These are phyloP conservation scores for Ceyx margarethae DNA, from an alignment of 2,113 vertebrate genomes.

Conservation along the genomic window DNA sequence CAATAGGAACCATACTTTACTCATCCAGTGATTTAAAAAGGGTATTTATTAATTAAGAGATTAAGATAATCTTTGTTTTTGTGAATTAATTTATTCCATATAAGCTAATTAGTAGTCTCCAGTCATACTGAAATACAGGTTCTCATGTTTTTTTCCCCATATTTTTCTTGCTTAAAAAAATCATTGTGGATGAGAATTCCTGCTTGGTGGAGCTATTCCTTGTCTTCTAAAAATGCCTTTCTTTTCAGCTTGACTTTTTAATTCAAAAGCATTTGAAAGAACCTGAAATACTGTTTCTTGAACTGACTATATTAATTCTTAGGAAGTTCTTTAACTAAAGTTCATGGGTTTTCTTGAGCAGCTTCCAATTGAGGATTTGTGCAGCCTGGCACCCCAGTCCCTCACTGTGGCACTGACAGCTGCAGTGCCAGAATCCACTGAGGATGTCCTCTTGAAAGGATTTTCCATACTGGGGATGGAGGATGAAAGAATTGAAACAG, in stretches of 20 bases:
- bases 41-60: neutral
- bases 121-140: neutral
- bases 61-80: neutral
- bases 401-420: constrained; percentile 77
- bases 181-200: neutral
- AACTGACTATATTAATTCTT: neutral
- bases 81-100: neutral
- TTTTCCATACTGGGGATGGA: constrained; percentile 87
- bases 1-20: neutral
- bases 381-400: constrained; percentile 84
- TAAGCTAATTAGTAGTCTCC: neutral
- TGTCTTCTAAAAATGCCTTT: neutral
- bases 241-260: neutral
- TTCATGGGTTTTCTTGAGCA: constrained; percentile 52
- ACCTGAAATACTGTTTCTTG: neutral
- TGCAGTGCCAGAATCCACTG: constrained; percentile 87
- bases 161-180: neutral
- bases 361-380: constrained; percentile 94
- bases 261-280: neutral
- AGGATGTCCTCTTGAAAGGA: constrained; percentile 88
- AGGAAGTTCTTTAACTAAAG: neutral
- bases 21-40: neutral
- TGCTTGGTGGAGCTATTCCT: neutral
- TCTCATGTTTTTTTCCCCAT: neutral
- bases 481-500: constrained; percentile 89